phyloP scores from a whole-genome alignment of 2,888 invertebrate genomes.

The Sesamia inferens region DNA sequence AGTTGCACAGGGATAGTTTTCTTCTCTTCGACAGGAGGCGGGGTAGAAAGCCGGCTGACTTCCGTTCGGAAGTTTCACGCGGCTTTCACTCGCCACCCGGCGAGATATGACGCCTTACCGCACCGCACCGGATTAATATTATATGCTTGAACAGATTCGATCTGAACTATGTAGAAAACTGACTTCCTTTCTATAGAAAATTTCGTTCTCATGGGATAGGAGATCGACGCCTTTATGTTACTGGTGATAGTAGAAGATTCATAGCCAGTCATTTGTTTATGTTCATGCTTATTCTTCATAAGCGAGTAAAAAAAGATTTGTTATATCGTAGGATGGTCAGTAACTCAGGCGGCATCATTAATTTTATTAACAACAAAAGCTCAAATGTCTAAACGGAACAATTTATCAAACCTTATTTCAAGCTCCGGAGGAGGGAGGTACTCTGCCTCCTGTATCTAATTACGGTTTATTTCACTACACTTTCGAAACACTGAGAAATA shows the following conservation, averaged over 20 bases:
- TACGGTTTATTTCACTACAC: slow-evolving; percentile 14
- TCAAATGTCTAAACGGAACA: slow-evolving; percentile 44
- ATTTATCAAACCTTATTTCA: slow-evolving; percentile 44
- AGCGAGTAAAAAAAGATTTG: slow-evolving; percentile 47
- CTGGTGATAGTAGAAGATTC: slow-evolving; percentile 48
- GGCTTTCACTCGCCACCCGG: slow-evolving; percentile 83
- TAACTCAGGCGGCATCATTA: slow-evolving; percentile 42
- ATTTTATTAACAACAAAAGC: slow-evolving; percentile 59
- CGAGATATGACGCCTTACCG: slow-evolving; percentile 75
- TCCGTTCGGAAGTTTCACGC: slow-evolving; percentile 87
- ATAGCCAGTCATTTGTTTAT: slow-evolving; percentile 47
- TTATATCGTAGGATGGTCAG: slow-evolving; percentile 42
- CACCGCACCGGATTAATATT: slow-evolving; percentile 72
- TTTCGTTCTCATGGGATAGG: slow-evolving; percentile 52
- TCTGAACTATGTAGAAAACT: slow-evolving; percentile 64
- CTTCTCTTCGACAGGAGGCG: slow-evolving; percentile 78
- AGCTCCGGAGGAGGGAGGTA: slow-evolving; percentile 11
- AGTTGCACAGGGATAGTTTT: slow-evolving; percentile 79
- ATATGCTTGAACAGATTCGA: slow-evolving; percentile 72
- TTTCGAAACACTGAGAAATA: slow-evolving; percentile 16
- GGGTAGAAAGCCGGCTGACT: slow-evolving; percentile 87
- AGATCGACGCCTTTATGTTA: slow-evolving; percentile 43
- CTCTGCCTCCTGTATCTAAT: slow-evolving; percentile 10
- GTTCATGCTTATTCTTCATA: slow-evolving; percentile 38
- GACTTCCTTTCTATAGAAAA: slow-evolving; percentile 56